Evolutionary conservation across 1,140 invertebrate genomes (phyloP).

Genomic region (Cydia pomonella): DNA sequence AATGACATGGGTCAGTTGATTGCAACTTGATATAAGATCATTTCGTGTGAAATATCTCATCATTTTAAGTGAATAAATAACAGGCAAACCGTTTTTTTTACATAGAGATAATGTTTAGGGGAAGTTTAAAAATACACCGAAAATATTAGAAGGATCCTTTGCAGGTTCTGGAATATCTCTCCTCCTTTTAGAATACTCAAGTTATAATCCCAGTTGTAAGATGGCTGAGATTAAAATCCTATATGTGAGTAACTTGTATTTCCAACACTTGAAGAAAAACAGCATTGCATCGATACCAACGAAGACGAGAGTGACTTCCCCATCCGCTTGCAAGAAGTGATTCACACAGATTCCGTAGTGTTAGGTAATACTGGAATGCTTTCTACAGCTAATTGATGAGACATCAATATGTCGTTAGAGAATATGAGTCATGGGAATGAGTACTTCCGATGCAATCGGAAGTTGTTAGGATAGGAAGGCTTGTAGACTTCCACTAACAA

Average conservation of each 20-base stretch:
- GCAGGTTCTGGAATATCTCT: too few relatives aligned
- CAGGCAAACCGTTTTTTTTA: too few relatives aligned
- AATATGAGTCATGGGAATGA: conserved; percentile 24
- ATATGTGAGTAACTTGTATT: neutral
- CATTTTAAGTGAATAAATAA: too few relatives aligned
- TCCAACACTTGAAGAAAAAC: conserved; percentile 1
- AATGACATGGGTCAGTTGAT: conserved; percentile 31
- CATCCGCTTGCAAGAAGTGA: conserved; percentile 32
- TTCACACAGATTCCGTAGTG: conserved; percentile 29
- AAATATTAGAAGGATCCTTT: too few relatives aligned
- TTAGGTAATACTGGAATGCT: conserved; percentile 19
- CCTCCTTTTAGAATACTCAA: too few relatives aligned
- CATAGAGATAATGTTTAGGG: too few relatives aligned
- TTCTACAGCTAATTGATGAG: conserved; percentile 5
- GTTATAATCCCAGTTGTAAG: too few relatives aligned
- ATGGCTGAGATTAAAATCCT: too few relatives aligned
- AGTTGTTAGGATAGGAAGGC: neutral
- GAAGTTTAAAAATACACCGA: too few relatives aligned
- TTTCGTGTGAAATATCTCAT: neutral
- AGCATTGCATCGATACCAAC: conserved; percentile 6
- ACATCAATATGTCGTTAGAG: conserved; percentile 28
- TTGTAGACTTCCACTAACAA: neutral
- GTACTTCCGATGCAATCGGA: neutral
- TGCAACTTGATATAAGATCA: conserved; percentile 34
- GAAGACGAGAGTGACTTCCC: conserved; percentile 32